Conservation (phyloP, 2,888 invertebrate genomes). For the Eurois occulta region DNA sequence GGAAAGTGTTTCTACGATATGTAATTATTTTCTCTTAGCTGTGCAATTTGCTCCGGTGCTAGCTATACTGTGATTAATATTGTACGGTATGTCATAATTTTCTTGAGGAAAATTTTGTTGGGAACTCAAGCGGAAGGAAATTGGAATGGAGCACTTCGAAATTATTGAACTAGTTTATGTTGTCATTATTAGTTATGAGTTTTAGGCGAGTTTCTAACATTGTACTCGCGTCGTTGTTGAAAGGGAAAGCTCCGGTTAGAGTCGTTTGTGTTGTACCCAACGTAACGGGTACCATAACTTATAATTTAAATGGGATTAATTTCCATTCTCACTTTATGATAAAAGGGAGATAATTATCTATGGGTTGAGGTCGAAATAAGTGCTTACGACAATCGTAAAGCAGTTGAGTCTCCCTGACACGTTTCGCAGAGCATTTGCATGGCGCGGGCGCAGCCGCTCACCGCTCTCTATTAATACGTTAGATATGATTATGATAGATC, state of each 20-base stretch:
- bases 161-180: constrained; percentile 54
- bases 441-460: constrained; percentile 73
- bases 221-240: constrained; percentile 40
- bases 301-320: constrained; percentile 51
- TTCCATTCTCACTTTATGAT: constrained; percentile 45
- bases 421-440: constrained; percentile 75
- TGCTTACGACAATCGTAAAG: constrained; percentile 52
- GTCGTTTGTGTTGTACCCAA: constrained; percentile 40
- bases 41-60: constrained; percentile 40
- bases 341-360: constrained; percentile 55
- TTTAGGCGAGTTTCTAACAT: constrained; percentile 51
- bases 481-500: constrained; percentile 79
- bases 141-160: constrained; percentile 43
- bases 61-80: constrained; percentile 42
- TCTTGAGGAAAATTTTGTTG: constrained; percentile 44
- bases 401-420: constrained; percentile 77
- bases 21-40: constrained; percentile 56
- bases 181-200: constrained; percentile 60
- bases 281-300: constrained; percentile 38
- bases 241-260: constrained; percentile 54
- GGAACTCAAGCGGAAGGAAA: constrained; percentile 57
- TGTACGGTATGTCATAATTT: constrained; percentile 46
- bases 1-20: constrained; percentile 64
- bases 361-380: constrained; percentile 57
- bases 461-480: constrained; percentile 69